Conservation (phyloP, 2,888 invertebrate genomes). For the Julus scanicus region DNA sequence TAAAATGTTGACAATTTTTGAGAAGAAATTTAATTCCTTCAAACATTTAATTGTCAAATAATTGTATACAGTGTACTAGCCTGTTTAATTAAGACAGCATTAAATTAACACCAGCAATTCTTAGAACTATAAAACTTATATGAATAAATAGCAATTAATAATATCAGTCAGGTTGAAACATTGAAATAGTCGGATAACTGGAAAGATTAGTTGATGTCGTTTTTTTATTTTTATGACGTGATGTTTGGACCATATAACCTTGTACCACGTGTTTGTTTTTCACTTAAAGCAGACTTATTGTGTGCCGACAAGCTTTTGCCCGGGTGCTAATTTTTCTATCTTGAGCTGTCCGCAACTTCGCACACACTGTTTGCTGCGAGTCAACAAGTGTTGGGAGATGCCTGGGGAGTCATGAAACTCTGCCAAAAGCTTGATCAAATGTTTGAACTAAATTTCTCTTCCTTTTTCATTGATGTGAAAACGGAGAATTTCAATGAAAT, state of each 20-base stretch:
- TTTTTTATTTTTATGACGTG: neutral
- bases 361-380: neutral
- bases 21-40: too few species aligned
- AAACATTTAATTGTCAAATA: too few species aligned
- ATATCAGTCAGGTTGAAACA: too few species aligned
- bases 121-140: too few species aligned
- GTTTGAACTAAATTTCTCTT: slow-evolving; percentile 13
- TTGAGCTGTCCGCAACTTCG: neutral
- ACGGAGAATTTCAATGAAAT: neutral
- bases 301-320: slow-evolving; percentile 32
- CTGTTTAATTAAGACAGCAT: too few species aligned
- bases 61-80: too few species aligned
- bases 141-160: too few species aligned
- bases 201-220: too few species aligned
- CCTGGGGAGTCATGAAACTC: slow-evolving; percentile 39
- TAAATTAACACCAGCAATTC: too few species aligned
- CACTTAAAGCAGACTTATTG: neutral
- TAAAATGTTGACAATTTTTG: too few species aligned
- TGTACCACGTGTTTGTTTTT: neutral
- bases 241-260: neutral
- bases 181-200: too few species aligned
- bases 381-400: neutral
- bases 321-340: slow-evolving; percentile 35
- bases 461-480: slow-evolving; percentile 35
- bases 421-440: slow-evolving; percentile 29